These are phyloP conservation scores for Sternotherus odoratus DNA, from an alignment of 2,797 vertebrate species.

Conservation along the genomic window DNA sequence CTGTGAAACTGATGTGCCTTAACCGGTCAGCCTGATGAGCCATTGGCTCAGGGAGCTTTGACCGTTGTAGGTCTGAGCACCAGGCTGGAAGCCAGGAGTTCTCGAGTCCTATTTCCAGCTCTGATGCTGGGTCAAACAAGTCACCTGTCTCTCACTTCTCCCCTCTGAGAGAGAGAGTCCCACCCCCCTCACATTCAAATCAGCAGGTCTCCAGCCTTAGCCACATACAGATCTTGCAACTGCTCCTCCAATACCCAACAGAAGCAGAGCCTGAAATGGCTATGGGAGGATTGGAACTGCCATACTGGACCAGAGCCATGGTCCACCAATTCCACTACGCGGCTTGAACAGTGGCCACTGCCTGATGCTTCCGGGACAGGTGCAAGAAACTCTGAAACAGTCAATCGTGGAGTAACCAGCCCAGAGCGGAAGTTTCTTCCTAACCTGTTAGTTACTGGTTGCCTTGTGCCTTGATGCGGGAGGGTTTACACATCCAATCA, in stretches of 20 bases:
- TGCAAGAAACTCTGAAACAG: not conserved
- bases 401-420: not conserved
- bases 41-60: not conserved
- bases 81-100: not conserved
- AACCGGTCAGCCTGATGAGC: not conserved
- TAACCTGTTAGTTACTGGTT: accelerated
- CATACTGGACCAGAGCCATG: too few relatives aligned
- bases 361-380: not conserved
- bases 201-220: not conserved
- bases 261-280: not conserved
- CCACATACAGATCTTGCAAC: not conserved
- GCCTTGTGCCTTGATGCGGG: not conserved
- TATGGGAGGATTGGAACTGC: not conserved
- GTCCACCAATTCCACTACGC: not conserved
- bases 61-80: not conserved
- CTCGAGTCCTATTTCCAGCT: not conserved
- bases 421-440: not conserved
- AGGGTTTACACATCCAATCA: not conserved
- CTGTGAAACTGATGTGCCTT: not conserved
- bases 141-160: not conserved
- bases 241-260: not conserved
- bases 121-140: not conserved
- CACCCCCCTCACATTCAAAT: not conserved
- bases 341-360: not conserved
- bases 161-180: not conserved